Base-by-base conservation (phyloP, 37 sponge, comb jelly and placozoan species). In the Amphimedon queenslandica region DNA sequence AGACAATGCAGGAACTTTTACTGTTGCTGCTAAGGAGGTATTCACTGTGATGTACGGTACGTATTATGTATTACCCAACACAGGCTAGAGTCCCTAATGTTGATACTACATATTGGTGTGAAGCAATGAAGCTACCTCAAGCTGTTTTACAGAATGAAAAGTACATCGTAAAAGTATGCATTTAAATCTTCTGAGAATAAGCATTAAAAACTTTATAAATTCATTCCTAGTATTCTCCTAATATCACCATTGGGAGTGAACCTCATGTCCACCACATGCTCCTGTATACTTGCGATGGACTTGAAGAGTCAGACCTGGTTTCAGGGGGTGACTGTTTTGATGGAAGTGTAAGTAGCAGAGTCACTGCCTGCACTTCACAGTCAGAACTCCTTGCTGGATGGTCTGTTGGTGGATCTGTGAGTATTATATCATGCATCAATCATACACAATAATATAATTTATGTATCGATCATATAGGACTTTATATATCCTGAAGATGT, bases 51-150 rank as follows among this genome's bases (percentile, higher is more conserved):
- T 18, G 13, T 47, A 47, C 13, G 53, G 13, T 18, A 47, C 13
- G 8, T 13, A 47, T 47, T 18, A 18, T 47, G 8, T 13, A 8
- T 47, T 47, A 13, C 13, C 13, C 8, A 47, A 18, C 53, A 47
- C 61, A 78, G 85, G 47, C 77, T 47, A 40, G 28, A 8, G 58
- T 85, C 34, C 86, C 86, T 21, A 36, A 28, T 37, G 70, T 37
- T n/a, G 75, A 67, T 61, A 85, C 86, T 29, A 79, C 86, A n/a
- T 85, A 85, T 73, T 85, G 86, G 86, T 85, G 86, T 67, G 63
- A 63, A 40, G 80, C 71, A 2, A 43, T 70, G n/a, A 72, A 65
- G 35, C 75, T 79, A 0, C 80, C 80, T 16, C 43, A 69, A 30
- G 64, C 60, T 2, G 37, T 85, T n/a, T 47, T 37, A 31, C 20